Base-by-base conservation (phyloP, 1,140 invertebrate genomes). In the Drosophila takahashii region DNA sequence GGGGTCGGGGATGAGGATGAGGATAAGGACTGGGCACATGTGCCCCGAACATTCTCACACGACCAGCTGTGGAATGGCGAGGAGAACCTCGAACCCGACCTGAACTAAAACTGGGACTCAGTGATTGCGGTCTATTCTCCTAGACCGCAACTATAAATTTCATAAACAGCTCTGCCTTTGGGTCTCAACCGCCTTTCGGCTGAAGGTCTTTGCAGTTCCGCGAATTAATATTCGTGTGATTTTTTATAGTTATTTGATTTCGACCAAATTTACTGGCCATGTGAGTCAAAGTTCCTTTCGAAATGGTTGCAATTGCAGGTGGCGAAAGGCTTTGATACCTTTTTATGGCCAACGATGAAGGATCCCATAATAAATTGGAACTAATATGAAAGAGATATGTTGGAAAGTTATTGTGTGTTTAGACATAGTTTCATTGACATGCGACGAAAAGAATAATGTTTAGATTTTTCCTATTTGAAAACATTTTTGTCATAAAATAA, bases 211-310 rank as follows among this genome's bases (percentile, higher is more conserved):
- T 69, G 78, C 62, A 77, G 72, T 90, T 90, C 87, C 73, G 39
- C 78, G 89, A 91, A 91, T 89, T 84, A 90, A 81, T 81, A 89
- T 89, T 91, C 84, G 89, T 91, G 80, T 85, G 89, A 89, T 91
- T 89, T 91, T 86, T 90, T 91, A 91, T 91, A 84, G 89, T 74
- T 87, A 81, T 89, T 89, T 87, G 85, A 85, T 86, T 85, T 85
- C 81, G 59, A 45, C 71, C 78, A 79, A 81, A 85, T 77, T 72
- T 84, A 78, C 70, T 72, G 36, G 22, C 32, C 53, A 37, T 70
- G 18, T 41, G 37, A 57, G 57, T 76, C 72, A 72, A 62, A 84
- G 60, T 62, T 66, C 34, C 57, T 41, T 18, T 44, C 56, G 47
- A 72, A 72, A 79, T 85, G 56, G 58, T 67, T 57, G 53, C 61